Evolutionary conservation across 2,797 vertebrate genomes (phyloP).

Genomic region (Eupleurogrammus muticus): DNA sequence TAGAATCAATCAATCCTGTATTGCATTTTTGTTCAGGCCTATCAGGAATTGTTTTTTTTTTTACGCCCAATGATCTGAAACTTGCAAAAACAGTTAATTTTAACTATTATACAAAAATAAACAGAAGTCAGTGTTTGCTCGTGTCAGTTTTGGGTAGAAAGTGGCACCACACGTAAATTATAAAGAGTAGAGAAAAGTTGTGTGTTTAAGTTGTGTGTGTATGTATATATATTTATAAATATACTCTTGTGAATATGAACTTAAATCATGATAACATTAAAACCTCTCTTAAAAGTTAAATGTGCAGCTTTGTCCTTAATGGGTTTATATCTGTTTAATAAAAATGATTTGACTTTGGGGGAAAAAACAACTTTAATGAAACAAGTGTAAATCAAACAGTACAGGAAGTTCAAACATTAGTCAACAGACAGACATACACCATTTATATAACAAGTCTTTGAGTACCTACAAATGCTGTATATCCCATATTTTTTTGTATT

Average conservation of each 20-base stretch:
- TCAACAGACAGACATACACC: constrained; percentile 64
- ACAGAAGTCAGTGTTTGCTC: background rate
- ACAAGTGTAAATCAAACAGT: constrained; percentile 64
- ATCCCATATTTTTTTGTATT: constrained; percentile 54
- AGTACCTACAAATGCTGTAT: constrained; percentile 64
- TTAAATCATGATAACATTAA: constrained; percentile 31
- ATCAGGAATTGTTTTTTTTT: constrained; percentile 16
- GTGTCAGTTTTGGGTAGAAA: constrained; percentile 8
- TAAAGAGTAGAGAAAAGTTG: background rate
- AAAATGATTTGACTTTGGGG: background rate
- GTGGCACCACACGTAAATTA: background rate
- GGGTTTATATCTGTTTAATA: background rate
- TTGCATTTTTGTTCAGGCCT: constrained; percentile 16
- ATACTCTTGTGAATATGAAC: constrained; percentile 35
- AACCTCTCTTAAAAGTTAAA: background rate
- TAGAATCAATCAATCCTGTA: constrained; percentile 48
- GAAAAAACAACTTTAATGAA: constrained; percentile 67
- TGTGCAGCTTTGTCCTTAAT: constrained; percentile 1
- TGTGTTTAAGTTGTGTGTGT: constrained; percentile 23
- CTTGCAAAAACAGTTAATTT: constrained; percentile 9
- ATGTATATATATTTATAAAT: background rate
- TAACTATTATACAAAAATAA: background rate
- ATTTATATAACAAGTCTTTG: constrained; percentile 50
- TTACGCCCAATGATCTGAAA: background rate
- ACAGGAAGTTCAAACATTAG: constrained; percentile 63